Evolutionary conservation across 2,888 invertebrate species (phyloP).

Genomic region (Ophioninae sp.): DNA sequence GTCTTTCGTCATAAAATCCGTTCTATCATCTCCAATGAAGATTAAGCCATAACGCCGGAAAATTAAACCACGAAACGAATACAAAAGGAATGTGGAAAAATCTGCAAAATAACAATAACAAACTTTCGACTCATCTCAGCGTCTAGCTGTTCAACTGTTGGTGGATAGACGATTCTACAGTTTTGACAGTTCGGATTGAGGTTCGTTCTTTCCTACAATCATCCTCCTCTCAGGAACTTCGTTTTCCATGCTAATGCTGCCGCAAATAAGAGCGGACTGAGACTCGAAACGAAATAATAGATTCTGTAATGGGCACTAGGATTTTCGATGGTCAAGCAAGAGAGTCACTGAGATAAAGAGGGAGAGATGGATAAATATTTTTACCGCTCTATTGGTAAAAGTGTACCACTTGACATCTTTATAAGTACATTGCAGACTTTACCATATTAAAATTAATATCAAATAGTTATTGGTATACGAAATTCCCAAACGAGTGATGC

Average conservation of each 20-base stretch:
- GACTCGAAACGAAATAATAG: constrained; percentile 43
- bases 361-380: not conserved
- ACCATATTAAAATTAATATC: too few relatives aligned
- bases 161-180: constrained; percentile 73
- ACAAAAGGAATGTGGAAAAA: constrained; percentile 37
- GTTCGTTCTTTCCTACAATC: constrained; percentile 46
- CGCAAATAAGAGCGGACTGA: constrained; percentile 62
- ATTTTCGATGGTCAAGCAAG: constrained; percentile 6
- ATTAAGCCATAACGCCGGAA: constrained; percentile 30
- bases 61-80: constrained; percentile 71
- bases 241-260: constrained; percentile 67
- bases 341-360: not conserved
- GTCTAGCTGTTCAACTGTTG: constrained; percentile 13
- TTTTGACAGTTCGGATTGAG: constrained; percentile 49
- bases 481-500: too few relatives aligned
- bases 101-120: constrained; percentile 48
- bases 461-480: too few relatives aligned
- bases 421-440: too few relatives aligned
- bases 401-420: too few relatives aligned
- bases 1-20: constrained; percentile 1
- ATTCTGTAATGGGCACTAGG: constrained; percentile 13
- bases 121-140: constrained; percentile 62
- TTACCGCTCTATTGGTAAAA: too few relatives aligned
- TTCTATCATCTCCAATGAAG: not conserved
- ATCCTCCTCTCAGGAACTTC: constrained; percentile 43